A percentile compares a stretch with the other conserved stretches of the same genome.
Evolutionary conservation across 92 coral and sea anemone genomes (phyloP).

Genomic region (Epizoanthus stellaris): DNA sequence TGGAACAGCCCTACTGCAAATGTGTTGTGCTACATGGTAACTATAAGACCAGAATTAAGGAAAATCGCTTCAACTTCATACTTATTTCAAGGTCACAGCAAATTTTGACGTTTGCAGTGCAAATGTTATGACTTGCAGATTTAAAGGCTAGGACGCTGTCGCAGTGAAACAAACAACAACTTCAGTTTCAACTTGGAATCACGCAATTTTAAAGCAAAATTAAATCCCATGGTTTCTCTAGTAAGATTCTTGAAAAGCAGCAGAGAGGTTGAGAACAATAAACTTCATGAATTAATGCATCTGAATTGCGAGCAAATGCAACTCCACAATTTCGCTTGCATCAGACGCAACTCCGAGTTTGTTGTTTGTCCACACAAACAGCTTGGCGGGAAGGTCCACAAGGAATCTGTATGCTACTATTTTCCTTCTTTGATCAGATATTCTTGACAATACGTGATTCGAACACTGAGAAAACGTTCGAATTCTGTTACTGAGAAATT

Average conservation of each 20-base stretch:
- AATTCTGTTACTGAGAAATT: slow-evolving; percentile 24
- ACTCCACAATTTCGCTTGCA: background rate
- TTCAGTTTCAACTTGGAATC: background rate
- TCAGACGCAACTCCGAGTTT: background rate
- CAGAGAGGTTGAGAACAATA: background rate
- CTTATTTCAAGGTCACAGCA: background rate
- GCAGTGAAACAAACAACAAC: too few species aligned
- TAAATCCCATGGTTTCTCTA: background rate
- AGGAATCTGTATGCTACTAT: background rate
- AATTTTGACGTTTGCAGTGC: slow-evolving; percentile 6
- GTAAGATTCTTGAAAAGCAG: background rate
- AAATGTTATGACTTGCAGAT: slow-evolving; percentile 32
- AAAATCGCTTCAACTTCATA: background rate
- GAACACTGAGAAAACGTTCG: background rate
- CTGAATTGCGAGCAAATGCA: background rate
- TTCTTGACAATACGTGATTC: too few species aligned
- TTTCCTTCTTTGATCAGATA: too few species aligned
- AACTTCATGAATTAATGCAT: background rate
- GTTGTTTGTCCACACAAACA: background rate
- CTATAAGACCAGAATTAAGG: background rate
- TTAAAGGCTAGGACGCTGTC: background rate
- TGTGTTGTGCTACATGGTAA: background rate
- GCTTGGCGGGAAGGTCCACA: background rate
- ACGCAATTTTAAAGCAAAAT: background rate
- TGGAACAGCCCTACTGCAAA: background rate